Percentiles rank a stretch among this genome's conserved stretches.
Evolutionary conservation across 2,113 vertebrate genomes (phyloP).

Genomic region (Synchiropus splendidus): DNA sequence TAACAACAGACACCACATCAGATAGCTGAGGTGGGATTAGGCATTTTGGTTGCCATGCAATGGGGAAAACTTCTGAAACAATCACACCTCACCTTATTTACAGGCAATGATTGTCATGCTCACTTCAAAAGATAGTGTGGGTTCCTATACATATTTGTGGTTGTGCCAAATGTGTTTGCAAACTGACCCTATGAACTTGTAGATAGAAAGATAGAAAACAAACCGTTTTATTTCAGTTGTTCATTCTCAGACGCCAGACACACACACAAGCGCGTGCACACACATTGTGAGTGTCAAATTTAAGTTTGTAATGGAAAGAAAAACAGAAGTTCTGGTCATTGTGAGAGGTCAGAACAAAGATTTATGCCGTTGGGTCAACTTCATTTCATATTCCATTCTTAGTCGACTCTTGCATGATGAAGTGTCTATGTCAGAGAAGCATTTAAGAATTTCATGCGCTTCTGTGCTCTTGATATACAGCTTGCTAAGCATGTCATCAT

Average conservation of each 20-base stretch:
- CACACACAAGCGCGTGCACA: constrained; percentile 16
- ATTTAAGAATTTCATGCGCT: too few relatives aligned
- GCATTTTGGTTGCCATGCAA: too few relatives aligned
- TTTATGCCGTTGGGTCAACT: too few relatives aligned
- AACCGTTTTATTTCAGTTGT: constrained; percentile 25
- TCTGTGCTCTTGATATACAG: too few relatives aligned
- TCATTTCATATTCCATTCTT: too few relatives aligned
- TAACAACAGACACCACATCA: background rate
- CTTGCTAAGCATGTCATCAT: too few relatives aligned
- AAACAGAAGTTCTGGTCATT: constrained; percentile 29
- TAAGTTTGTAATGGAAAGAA: constrained; percentile 46
- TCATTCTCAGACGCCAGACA: constrained; percentile 19
- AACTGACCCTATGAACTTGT: constrained; percentile 34
- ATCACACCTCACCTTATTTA: too few relatives aligned
- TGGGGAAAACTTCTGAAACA: too few relatives aligned
- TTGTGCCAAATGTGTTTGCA: background rate
- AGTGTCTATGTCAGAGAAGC: too few relatives aligned
- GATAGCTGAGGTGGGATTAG: too few relatives aligned
- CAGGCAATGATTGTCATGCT: too few relatives aligned
- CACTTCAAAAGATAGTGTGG: background rate
- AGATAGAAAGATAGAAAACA: constrained; percentile 30
- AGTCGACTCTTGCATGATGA: too few relatives aligned
- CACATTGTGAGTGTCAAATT: constrained; percentile 26
- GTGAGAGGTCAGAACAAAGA: constrained; percentile 27
- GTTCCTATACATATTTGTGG: constrained; percentile 1